Evolutionary conservation across 2,113 vertebrate genomes (phyloP), one percentile per base, ranked within the genome.

Genomic region (Cochlearius cochlearius): DNA sequence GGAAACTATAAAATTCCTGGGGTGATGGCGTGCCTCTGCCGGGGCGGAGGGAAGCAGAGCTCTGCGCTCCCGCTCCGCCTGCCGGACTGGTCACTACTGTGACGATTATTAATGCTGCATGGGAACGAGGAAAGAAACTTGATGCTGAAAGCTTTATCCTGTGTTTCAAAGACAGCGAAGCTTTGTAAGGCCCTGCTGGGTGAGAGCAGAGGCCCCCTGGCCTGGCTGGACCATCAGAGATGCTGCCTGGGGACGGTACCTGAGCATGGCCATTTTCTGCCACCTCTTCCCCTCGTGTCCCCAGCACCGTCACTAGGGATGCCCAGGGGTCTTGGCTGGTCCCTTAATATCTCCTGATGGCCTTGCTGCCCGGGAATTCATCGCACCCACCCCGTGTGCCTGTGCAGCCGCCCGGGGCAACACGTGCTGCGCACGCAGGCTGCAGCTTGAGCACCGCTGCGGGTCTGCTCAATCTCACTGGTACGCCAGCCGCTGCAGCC

Each of bases 291-390:
- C 19, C 29, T 52, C 8, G 0, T 11, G 16, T 5, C 27, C 26
- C 50, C 68, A 20, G 59, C 50, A n/a, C 41, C 12, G 1, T 3
- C 18, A 2, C 15, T 0, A 2, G 69, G 34, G 47, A 1, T 7
- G 39, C 15, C 21, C 0, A 0, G 32, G 25, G 38, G 43, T 22
- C 34, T 53, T 16, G 53, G 22, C 6, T 6, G 0, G 4, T 0
- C 10, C 23, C 64, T 34, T 26, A 1, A 2, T 22, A 14, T 45
- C 34, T 52, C 75, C 43, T 36, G 1, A 3, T 1, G 39, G 77
- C 11, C 34, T 26, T 12, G 29, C 38, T 86, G 78, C 56, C 63
- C 5, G 1, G 62, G 39, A 25, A 9, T 20, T 17, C 25, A 8
- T 26, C 5, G 25, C 23, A 4, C 3, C 45, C 45, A 8, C 8